Evolutionary conservation across 1,140 invertebrate genomes (phyloP).

Genomic region (Hyposmocoma kahamanoa): DNA sequence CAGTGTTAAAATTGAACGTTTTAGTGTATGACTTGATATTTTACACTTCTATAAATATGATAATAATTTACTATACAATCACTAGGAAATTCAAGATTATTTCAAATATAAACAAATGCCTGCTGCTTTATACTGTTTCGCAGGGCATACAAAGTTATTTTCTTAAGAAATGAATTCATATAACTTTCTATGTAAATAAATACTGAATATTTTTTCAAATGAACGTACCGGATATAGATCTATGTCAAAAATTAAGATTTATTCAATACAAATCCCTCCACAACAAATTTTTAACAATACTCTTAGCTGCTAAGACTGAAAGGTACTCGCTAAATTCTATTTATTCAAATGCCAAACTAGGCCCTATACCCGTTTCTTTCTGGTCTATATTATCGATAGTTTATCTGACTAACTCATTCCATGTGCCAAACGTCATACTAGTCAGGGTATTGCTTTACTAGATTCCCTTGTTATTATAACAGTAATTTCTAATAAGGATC

Average conservation of each 20-base stretch:
- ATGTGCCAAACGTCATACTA: conserved; percentile 53
- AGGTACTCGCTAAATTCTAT: conserved; percentile 36
- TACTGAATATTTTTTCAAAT: conserved; percentile 52
- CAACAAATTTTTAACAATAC: conserved; percentile 58
- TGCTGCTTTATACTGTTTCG: conserved; percentile 15
- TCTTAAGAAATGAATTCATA: conserved; percentile 33
- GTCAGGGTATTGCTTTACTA: conserved; percentile 47
- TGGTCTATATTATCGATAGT: not conserved
- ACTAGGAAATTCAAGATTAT: not conserved
- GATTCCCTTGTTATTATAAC: conserved; percentile 28
- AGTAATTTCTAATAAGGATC: conserved; percentile 14
- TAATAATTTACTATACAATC: no score
- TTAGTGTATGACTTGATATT: no score
- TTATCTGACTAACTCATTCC: conserved; percentile 49
- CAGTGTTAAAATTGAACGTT: conserved; percentile 6
- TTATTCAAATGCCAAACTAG: not conserved
- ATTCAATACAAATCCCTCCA: conserved; percentile 65
- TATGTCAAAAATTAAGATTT: conserved; percentile 45
- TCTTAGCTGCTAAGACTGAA: conserved; percentile 67
- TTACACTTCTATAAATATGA: no score
- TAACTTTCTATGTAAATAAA: conserved; percentile 33
- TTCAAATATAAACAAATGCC: not conserved
- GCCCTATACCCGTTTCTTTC: not conserved
- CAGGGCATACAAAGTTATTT: conserved; percentile 40
- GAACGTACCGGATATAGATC: conserved; percentile 41